Conservation (phyloP, 2,888 invertebrate species). For the Arrhopalites spinosus region DNA sequence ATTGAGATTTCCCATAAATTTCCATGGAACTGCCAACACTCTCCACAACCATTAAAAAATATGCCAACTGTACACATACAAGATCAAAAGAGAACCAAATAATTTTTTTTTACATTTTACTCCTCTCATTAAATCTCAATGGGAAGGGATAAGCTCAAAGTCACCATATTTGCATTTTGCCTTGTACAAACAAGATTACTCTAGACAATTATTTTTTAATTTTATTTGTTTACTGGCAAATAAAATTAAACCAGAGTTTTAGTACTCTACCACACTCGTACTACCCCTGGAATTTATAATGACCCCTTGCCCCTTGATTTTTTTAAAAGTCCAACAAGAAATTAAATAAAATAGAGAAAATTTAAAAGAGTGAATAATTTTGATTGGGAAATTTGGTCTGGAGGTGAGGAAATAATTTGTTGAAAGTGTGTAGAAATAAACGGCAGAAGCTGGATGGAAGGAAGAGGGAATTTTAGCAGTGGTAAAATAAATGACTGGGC, state of each 20-base stretch:
- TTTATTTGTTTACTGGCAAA: too few relatives aligned
- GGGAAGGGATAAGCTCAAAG: too few relatives aligned
- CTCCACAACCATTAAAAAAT: not conserved
- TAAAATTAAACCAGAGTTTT: too few relatives aligned
- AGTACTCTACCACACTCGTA: too few relatives aligned
- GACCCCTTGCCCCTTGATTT: too few relatives aligned
- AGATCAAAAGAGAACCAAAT: not conserved
- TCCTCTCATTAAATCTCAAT: not conserved
- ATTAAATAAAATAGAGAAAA: too few relatives aligned
- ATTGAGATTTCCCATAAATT: not conserved
- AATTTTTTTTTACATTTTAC: too few relatives aligned
- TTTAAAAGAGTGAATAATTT: not conserved
- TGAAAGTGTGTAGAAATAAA: conserved; percentile 6
- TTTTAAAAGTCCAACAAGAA: too few relatives aligned
- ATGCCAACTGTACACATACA: not conserved
- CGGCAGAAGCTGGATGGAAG: conserved; percentile 8
- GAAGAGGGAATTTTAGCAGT: conserved; percentile 2
- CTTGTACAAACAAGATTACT: too few relatives aligned
- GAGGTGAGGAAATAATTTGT: not conserved
- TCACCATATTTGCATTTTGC: too few relatives aligned
- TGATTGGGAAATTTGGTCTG: not conserved
- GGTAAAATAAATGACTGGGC: conserved; percentile 12
- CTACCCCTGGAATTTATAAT: too few relatives aligned
- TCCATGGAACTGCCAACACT: not conserved
- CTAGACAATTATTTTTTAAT: too few relatives aligned